phyloP scores from a whole-genome alignment of 2,888 invertebrate species.

The Plebejus anna region DNA sequence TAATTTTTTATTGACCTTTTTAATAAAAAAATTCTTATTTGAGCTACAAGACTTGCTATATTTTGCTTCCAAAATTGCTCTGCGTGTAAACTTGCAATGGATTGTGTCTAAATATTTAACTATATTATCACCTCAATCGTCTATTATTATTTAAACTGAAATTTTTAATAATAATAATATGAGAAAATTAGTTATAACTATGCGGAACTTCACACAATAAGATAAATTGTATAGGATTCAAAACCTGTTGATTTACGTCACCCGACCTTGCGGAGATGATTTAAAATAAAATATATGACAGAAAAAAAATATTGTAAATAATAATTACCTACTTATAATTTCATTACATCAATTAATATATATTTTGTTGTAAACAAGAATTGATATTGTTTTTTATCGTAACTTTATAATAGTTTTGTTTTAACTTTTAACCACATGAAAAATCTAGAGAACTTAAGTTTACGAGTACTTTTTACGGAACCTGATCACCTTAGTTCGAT shows the following conservation, averaged over 20 bases:
- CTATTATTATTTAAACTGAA: not conserved
- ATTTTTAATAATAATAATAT: constrained; percentile 1
- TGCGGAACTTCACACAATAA: constrained; percentile 15
- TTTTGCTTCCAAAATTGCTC: no score
- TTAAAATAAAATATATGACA: constrained; percentile 6
- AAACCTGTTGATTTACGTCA: not conserved
- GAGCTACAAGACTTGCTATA: not conserved
- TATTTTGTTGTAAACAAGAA: no score
- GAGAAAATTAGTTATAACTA: not conserved
- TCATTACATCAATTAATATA: no score
- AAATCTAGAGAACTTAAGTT: no score
- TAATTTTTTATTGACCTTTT: not conserved
- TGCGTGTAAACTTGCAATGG: not conserved
- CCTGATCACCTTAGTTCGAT: no score
- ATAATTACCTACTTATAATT: not conserved
- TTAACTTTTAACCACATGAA: no score
- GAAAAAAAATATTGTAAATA: not conserved
- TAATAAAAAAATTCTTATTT: not conserved
- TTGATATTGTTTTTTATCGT: no score
- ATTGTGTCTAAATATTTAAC: not conserved
- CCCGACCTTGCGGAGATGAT: constrained; percentile 7
- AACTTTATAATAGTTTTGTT: no score
- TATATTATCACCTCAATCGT: not conserved
- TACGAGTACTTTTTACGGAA: no score
- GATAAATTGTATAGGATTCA: constrained; percentile 10